Evolutionary conservation across 1,140 invertebrate species (phyloP).

Genomic region (Acyrthosiphon pisum): DNA sequence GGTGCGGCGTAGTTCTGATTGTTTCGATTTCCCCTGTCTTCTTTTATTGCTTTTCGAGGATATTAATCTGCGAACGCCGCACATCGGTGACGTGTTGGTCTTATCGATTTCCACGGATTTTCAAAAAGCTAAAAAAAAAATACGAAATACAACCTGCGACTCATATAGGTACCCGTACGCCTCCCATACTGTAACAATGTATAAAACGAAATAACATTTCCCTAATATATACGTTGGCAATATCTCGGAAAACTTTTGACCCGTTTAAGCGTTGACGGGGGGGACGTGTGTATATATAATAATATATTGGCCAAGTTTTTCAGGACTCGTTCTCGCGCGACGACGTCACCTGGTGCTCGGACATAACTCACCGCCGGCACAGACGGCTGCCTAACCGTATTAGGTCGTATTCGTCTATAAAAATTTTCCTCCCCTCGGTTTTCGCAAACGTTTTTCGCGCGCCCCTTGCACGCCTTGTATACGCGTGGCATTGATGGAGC

Average conservation of each 20-base stretch:
- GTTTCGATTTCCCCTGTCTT: background rate
- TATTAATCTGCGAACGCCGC: background rate
- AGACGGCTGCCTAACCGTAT: background rate
- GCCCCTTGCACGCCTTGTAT: background rate
- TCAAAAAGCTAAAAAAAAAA: background rate
- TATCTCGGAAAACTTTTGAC: slow-evolving; percentile 43
- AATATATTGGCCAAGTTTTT: slow-evolving; percentile 43
- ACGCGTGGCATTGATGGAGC: slow-evolving; percentile 28
- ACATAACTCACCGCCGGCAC: slow-evolving; percentile 29
- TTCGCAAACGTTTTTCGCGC: background rate
- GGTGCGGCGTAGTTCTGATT: background rate
- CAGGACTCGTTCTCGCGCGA: background rate
- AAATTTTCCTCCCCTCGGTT: background rate
- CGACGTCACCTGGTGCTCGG: slow-evolving; percentile 52
- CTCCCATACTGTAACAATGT: background rate
- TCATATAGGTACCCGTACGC: background rate
- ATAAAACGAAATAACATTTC: background rate
- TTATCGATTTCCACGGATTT: background rate
- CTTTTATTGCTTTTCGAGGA: background rate
- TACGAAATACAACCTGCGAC: background rate
- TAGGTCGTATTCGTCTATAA: background rate
- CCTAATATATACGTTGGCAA: background rate
- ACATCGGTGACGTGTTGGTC: background rate
- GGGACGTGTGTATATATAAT: background rate
- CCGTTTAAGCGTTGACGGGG: slow-evolving; percentile 15